These are phyloP conservation scores for Hipparchia semele DNA, from an alignment of 2,888 invertebrate species.

Conservation along the genomic window DNA sequence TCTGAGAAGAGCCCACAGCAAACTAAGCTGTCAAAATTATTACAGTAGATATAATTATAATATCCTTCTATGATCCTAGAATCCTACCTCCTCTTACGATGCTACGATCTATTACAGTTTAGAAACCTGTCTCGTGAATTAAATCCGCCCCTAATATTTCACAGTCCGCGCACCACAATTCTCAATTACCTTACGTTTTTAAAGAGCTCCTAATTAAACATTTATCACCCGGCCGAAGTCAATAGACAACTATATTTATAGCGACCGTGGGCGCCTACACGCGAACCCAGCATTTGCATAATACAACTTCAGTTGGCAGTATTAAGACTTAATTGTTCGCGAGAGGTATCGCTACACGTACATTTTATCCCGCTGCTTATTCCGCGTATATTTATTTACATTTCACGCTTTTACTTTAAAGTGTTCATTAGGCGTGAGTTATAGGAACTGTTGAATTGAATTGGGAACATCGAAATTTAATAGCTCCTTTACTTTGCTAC, in stretches of 20 bases:
- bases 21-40: no score
- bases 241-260: conserved; percentile 54
- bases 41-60: no score
- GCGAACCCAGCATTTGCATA: conserved; percentile 78
- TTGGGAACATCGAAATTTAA: conserved; percentile 16
- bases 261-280: conserved; percentile 76
- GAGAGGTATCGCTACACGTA: conserved; percentile 25
- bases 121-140: not conserved
- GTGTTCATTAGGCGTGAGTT: conserved; percentile 27
- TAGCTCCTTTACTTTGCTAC: conserved; percentile 5
- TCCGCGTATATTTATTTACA: conserved; percentile 23
- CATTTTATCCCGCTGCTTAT: conserved; percentile 25
- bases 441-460: conserved; percentile 12
- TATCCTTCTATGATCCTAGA: no score
- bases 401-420: conserved; percentile 27
- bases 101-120: not conserved
- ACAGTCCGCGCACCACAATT: conserved; percentile 15
- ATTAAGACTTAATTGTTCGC: conserved; percentile 82
- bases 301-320: conserved; percentile 76
- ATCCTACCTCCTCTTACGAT: no score
- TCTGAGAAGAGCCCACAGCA: no score
- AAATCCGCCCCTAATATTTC: conserved; percentile 10
- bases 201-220: conserved; percentile 37
- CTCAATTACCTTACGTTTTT: conserved; percentile 25
- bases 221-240: conserved; percentile 42